Base-by-base conservation (phyloP, 2,797 vertebrate genomes). In the Mallotus villosus region DNA sequence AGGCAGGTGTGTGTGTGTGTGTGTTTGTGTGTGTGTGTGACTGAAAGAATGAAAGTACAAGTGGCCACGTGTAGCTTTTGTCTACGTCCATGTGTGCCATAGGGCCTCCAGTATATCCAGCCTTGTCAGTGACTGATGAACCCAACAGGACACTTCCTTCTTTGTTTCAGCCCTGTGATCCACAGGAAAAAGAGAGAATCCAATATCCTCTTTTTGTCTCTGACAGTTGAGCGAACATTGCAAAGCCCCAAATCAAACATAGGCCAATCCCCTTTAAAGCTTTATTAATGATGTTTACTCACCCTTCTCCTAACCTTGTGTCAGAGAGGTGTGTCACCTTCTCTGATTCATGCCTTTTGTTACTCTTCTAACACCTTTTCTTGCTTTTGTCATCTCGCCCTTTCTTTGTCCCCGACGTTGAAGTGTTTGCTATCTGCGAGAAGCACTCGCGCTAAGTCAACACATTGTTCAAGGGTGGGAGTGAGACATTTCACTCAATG, bases 261-360 rank as follows among this genome's bases (percentile, higher is more conserved):
- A 34, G 53, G 11, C 59, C 83, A 51, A 67, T 71, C 81, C 80
- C 76, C 86, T 76, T 75, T 19, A 32, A 81, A 83, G 74, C 14
- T 2, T 75, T 76, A 84, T 83, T 83, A 87, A 87, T 90, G 80
- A 65, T 90, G 87, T 90, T 87, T 87, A 81, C 83, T 76, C 82
- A 88, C 78, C 74, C 80, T 74, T 81, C 78, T 83, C 82, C 67
- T 82, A 65, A 78, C 76, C 68, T 61, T 76, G 78, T 85, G 81
- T 85, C 76, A 58, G 73, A 11, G 37, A 41, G 83, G 81, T 24
- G 74, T 85, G 80, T 80, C 75, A 53, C 78, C 64, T 77, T 60
- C 76, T 87, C 80, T 86, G 81, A 86, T 80, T 90, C 81, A 83
- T 70, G 63, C 68, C 77, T 81, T 77, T 80, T 81, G 76, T 83